A percentile compares a stretch with the other conserved stretches of the same genome.
These are phyloP conservation scores for Myotis findleyi DNA, from an alignment of 2,797 vertebrate genomes.

Conservation along the genomic window DNA sequence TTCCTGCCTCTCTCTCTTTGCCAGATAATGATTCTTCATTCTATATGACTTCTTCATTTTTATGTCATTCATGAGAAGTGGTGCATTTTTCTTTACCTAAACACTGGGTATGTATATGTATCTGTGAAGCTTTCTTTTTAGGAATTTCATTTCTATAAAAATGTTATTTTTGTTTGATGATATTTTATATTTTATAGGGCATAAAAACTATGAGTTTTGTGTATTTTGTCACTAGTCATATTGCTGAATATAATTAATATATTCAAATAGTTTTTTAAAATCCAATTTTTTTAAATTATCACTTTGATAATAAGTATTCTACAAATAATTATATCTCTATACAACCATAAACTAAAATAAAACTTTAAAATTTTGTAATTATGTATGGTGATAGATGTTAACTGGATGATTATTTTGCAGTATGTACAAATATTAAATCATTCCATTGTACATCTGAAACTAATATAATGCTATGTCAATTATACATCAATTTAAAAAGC, in stretches of 20 bases:
- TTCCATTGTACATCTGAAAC: not conserved
- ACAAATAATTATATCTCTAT: not conserved
- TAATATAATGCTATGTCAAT: not conserved
- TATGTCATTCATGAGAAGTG: not conserved
- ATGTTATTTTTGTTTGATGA: not conserved
- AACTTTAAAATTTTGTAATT: not conserved
- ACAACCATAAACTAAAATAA: not conserved
- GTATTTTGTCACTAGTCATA: not conserved
- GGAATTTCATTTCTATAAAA: not conserved
- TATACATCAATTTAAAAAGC: not conserved
- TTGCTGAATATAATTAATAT: not conserved
- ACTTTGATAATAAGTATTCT: not conserved
- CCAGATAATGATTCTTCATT: not conserved
- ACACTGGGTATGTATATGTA: accelerated
- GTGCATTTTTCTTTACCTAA: not conserved
- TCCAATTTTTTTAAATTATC: not conserved
- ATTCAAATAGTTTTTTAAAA: not conserved
- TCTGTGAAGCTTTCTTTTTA: not conserved
- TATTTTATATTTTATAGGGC: not conserved
- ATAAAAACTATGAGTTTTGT: not conserved
- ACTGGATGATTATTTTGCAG: not conserved
- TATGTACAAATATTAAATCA: not conserved
- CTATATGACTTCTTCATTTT: not conserved
- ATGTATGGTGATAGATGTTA: not conserved
- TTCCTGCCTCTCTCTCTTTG: not conserved